phyloP scores from a whole-genome alignment of 2,888 invertebrate species.

The Phoronis australis region DNA sequence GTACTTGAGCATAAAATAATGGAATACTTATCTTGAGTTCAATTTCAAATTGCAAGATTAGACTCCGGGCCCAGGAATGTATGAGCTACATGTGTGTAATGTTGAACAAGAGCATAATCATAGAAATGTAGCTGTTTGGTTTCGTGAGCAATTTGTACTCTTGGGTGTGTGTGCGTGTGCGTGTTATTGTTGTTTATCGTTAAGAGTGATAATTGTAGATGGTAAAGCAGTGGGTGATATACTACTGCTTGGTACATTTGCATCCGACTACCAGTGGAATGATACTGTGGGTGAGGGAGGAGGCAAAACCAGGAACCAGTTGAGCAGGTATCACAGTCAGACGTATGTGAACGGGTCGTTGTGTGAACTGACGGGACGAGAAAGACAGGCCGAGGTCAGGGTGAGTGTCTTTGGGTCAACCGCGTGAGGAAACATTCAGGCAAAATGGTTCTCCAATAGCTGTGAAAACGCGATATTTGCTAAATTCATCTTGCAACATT shows the following conservation, averaged over 20 bases:
- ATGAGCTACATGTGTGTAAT: too few species aligned
- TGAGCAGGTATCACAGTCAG: constrained; percentile 51
- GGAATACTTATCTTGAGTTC: too few species aligned
- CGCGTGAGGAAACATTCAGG: neutral
- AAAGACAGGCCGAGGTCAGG: constrained; percentile 51
- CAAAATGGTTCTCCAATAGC: neutral
- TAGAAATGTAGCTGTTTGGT: too few species aligned
- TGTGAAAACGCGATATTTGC: neutral
- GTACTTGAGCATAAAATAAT: too few species aligned
- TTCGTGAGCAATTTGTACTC: too few species aligned
- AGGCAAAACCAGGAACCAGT: constrained; percentile 20
- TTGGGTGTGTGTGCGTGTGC: too few species aligned
- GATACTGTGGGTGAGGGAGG: too few species aligned
- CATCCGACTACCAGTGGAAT: constrained; percentile 41
- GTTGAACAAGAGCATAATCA: too few species aligned
- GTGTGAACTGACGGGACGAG: constrained; percentile 53
- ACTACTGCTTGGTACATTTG: constrained; percentile 28
- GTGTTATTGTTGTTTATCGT: too few species aligned
- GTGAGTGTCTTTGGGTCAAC: constrained; percentile 29
- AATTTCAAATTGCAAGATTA: too few species aligned
- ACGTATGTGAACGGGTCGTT: constrained; percentile 52
- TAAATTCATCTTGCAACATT: too few species aligned
- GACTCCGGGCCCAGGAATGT: too few species aligned
- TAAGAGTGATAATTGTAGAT: constrained; percentile 22
- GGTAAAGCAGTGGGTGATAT: constrained; percentile 24